Evolutionary conservation across 1,140 invertebrate genomes (phyloP), one percentile per base, ranked within the genome.

Genomic region (Gerris buenoi): DNA sequence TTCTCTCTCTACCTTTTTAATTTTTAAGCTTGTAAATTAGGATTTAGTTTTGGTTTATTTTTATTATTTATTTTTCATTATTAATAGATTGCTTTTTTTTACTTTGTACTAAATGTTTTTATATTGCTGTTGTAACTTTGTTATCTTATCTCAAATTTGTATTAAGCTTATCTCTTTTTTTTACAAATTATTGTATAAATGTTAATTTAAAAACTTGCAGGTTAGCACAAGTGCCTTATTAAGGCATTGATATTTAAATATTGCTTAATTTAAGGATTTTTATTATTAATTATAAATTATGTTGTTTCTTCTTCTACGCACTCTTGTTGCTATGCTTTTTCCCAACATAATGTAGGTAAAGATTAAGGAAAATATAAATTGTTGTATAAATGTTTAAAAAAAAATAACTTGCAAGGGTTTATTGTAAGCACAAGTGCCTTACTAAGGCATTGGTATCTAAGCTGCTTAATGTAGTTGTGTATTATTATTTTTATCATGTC

Each of bases 351-450:
- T 61, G 59, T 61, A 61, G 25, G n/a, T 61, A 22, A 61, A 22
- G 22, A 10, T 13, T 61, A 61, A 22, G 22, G 10, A 61, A 3
- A 61, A 22, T 61, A 22, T 5, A 61, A 61, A 22, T n/a, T 61
- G 10, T n/a, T 61, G n/a, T 22, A 25, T 61, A 61, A 10, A 61
- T 61, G n/a, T 61, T 61, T 5, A 61, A 3, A 25, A 10, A 61
- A 22, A 61, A 56, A n/a, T n/a, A n/a, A n/a, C 33, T 46, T 46
- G 58, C 23, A 60, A 60, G 23, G n/a, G n/a, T 22, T 25, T 60
- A 15, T 60, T 25, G 3, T 2, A 27, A 63, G 60, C 60, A 61
- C 60, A 63, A 63, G 62, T 63, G 62, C 62, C 62, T 63, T 63
- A 63, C 22, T 63, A 26, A 63, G 62, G 62, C 62, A 63, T 63